Evolutionary conservation across 2,797 vertebrate genomes (phyloP), one percentile per base, ranked within the genome.

Genomic region (Phyllotis vaccarum): DNA sequence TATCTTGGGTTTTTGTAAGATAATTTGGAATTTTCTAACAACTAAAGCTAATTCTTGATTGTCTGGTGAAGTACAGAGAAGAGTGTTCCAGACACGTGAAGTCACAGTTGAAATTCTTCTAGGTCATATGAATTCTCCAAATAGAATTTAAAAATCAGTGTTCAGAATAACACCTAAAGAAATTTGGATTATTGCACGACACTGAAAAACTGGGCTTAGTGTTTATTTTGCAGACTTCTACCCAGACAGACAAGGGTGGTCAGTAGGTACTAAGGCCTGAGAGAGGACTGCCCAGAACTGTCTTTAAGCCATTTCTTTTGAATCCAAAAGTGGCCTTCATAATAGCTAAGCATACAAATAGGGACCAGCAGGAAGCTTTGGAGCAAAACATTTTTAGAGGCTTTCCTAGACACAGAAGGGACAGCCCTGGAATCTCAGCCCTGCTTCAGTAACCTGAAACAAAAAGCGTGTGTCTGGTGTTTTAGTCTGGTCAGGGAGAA

Each of bases 271-370:
- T 52, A 17, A 64, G 6, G 60, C 81, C 81, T n/a, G 43, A 14
- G 11, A 22, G 31, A 49, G 16, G 17, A 17, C 70, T 89, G 34
- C 54, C 85, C 4, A 95, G 49, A 91, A 52, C 46, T 29, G 34
- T 54, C 86, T 70, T 91, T 12, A 34, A 60, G 60, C 46, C n/a
- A 78, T 85, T 80, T 85, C 49, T 78, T 89, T 83, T 82, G 21
- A 60, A 91, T 49, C 82, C 52, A 79, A 70, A 94, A 82, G 17
- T 27, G 56, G n/a, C 34, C 90, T 66, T 86, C 66, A 88, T 95
- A 13, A 14, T 60, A 46, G 56, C 66, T 95, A 16, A 64, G 21
- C 22, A 24, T 60, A 21, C 13, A 5, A 29, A 68, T 29, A 72
- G 11, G 40, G n/a, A 95, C 24, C 5, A 85, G 46, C 70, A 76